Base-by-base conservation (phyloP, 2,797 vertebrate genomes). In the Oreochromis mossambicus region DNA sequence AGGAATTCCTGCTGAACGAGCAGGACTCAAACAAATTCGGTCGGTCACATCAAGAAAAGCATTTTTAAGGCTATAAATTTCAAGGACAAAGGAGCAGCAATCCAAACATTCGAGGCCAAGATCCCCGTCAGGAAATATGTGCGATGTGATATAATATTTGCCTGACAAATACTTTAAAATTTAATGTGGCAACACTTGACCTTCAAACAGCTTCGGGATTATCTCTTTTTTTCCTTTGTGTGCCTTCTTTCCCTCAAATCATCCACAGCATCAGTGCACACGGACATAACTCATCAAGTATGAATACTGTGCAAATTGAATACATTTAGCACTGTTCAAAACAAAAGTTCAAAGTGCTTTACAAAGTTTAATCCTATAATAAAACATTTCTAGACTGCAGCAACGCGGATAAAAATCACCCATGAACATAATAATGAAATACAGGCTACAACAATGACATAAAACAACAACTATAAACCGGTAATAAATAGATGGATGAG, bases 221-320 rank as follows among this genome's bases (percentile, higher is more conserved):
- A 26, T 73, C 68, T 19, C 15, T 48, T 19, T 73, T 75, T 51
- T 13, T 0, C 0, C 1, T 26, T 46, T 70, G 66, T 43, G 41
- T 6, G 21, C 38, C 66, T 70, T 26, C 7, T 32, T 26, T 50
- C 70, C 11, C 19, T 32, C 26, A 75, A 51, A 51, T 12, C 29
- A 32, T 50, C 46, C 70, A 32, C 26, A 0, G 11, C 17, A 50
- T 75, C 70, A 50, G 26, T 50, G 48, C 7, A n/a, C 24, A 75
- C 68, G 4, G 68, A 75, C 4, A 29, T 46, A 50, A 46, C 43
- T 75, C 43, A 29, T 48, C 43, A 13, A 73, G 41, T 48, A 73
- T 73, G 26, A 73, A 32, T 17, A 50, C 15, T 48, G 24, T 19
- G 68, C 68, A 73, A 48, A 73, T 12, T 48, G 8, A 29, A 73